A percentile compares a stretch with the other conserved stretches of the same genome.
Conservation (phyloP, 2,113 vertebrate genomes). For the Eidolon helvum region DNA sequence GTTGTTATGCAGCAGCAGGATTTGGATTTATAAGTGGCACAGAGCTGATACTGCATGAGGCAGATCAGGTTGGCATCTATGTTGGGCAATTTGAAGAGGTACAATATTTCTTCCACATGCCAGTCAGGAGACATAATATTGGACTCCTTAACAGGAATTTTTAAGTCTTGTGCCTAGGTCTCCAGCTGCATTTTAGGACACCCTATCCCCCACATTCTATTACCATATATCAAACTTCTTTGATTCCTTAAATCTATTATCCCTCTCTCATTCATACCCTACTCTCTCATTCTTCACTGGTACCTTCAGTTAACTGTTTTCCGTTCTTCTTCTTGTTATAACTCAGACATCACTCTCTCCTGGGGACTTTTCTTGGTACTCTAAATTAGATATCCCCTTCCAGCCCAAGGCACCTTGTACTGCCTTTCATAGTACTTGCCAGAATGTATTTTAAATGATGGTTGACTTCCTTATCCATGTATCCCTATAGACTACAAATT, state of each 20-base stretch:
- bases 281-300: neutral
- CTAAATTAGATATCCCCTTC: neutral
- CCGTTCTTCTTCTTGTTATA: neutral
- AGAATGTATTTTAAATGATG: neutral
- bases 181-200: neutral
- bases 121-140: neutral
- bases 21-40: neutral
- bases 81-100: neutral
- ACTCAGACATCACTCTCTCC: neutral
- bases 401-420: neutral
- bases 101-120: neutral
- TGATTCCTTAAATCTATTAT: neutral
- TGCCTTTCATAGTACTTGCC: neutral
- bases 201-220: neutral
- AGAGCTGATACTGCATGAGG: neutral
- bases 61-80: neutral
- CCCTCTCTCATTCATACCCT: neutral
- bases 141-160: neutral
- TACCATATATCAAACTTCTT: neutral
- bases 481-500: neutral
- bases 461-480: neutral
- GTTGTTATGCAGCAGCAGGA: neutral
- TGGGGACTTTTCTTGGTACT: neutral
- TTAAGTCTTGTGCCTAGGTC: neutral
- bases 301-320: neutral